These are phyloP conservation scores for Latrodectus geometricus DNA, from an alignment of 1,140 invertebrate species.

Conservation along the genomic window DNA sequence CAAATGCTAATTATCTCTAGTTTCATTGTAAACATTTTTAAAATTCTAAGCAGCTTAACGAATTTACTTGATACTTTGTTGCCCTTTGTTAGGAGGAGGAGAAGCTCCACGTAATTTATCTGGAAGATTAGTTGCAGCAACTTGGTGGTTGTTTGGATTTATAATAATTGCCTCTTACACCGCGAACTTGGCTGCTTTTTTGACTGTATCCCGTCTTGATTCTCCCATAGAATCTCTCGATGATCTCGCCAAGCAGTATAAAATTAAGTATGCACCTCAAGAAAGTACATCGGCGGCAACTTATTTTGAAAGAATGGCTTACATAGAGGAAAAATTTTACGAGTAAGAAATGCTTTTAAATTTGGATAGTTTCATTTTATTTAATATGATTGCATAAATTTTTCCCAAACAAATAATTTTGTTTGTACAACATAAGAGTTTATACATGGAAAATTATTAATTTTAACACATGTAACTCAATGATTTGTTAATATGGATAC, in stretches of 20 bases:
- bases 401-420: too few species aligned
- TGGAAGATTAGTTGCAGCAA: conserved; percentile 90
- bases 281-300: conserved; percentile 87
- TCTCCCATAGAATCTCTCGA: conserved; percentile 92
- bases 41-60: not conserved
- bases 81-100: conserved; percentile 76
- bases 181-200: conserved; percentile 93
- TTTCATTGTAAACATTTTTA: not conserved
- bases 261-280: conserved; percentile 90
- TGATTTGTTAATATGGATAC: too few species aligned
- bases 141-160: conserved; percentile 98
- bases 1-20: not conserved
- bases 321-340: conserved; percentile 95
- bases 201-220: conserved; percentile 92
- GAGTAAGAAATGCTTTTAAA: conserved; percentile 76
- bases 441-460: too few species aligned
- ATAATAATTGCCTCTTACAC: conserved; percentile 99
- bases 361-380: not conserved
- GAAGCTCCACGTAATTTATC: conserved; percentile 96
- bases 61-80: not conserved
- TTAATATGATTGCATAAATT: not conserved
- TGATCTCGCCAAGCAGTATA: conserved; percentile 93
- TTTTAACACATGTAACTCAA: too few species aligned
- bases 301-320: conserved; percentile 95
- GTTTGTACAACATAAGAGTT: too few species aligned